These are phyloP conservation scores for Trichechus manatus DNA, from an alignment of 2,113 vertebrate genomes.

Conservation along the genomic window DNA sequence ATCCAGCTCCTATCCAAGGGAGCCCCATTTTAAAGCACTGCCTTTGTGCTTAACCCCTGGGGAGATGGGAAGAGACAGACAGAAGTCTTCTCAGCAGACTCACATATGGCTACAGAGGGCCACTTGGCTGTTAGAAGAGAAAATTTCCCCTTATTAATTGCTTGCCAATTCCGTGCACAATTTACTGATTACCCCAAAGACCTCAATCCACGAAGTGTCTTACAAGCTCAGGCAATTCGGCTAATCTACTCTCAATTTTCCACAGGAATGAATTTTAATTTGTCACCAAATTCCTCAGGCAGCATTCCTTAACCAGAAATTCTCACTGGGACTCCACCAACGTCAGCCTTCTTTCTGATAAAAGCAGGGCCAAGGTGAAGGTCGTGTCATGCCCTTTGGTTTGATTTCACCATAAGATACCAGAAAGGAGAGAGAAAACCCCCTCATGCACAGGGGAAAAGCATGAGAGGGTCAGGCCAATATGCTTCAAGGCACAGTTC, in stretches of 20 bases:
- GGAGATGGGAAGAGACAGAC: background rate
- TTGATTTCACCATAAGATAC: background rate
- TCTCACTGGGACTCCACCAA: background rate
- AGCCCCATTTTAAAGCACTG: background rate
- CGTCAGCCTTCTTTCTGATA: background rate
- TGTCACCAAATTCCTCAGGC: slow-evolving; percentile 49
- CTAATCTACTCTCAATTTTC: slow-evolving; percentile 67
- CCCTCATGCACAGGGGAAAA: background rate
- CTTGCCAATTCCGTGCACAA: slow-evolving; percentile 53
- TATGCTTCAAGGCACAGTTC: background rate
- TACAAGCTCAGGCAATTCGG: slow-evolving; percentile 54
- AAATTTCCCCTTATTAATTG: slow-evolving; percentile 44
- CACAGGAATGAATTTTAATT: slow-evolving; percentile 71
- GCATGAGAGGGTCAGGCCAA: background rate
- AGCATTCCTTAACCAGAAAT: slow-evolving; percentile 14
- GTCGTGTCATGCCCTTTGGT: background rate
- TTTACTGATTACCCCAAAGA: slow-evolving; percentile 74
- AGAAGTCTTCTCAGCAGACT: background rate
- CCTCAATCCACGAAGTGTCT: slow-evolving; percentile 45
- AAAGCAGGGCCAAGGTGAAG: slow-evolving; percentile 11
- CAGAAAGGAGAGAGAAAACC: background rate
- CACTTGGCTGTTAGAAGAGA: background rate
- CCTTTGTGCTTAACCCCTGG: background rate
- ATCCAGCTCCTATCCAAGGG: background rate
- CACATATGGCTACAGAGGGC: background rate